These are phyloP conservation scores for Cepaea nemoralis DNA, from an alignment of 1,140 invertebrate genomes.

Conservation along the genomic window DNA sequence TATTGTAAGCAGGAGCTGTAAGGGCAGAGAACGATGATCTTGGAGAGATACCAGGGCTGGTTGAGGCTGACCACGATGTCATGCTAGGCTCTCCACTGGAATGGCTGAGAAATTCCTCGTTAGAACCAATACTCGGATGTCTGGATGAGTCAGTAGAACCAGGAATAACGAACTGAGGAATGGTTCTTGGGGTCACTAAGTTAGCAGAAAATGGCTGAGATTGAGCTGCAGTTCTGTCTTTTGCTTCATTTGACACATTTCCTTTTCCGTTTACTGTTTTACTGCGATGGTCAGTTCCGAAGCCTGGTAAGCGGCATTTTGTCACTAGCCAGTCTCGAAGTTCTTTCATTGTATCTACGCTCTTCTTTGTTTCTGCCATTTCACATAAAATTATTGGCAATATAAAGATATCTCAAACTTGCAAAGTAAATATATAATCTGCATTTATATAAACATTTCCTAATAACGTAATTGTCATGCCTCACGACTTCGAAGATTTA, in stretches of 20 bases:
- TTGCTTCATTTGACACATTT: not conserved
- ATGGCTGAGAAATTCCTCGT: slow-evolving; percentile 52
- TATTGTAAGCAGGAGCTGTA: slow-evolving; percentile 48
- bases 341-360: slow-evolving; percentile 63
- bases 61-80: slow-evolving; percentile 50
- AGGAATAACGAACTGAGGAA: slow-evolving; percentile 67
- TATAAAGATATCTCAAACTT: too few relatives aligned
- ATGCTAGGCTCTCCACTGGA: slow-evolving; percentile 49
- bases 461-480: too few relatives aligned
- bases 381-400: too few relatives aligned
- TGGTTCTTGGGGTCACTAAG: slow-evolving; percentile 60
- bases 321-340: slow-evolving; percentile 62
- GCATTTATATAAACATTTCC: too few relatives aligned
- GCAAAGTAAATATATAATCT: too few relatives aligned
- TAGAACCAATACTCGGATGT: slow-evolving; percentile 56
- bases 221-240: not conserved
- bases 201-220: slow-evolving; percentile 36
- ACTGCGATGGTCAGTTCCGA: slow-evolving; percentile 25
- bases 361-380: slow-evolving; percentile 33
- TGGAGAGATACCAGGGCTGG: slow-evolving; percentile 54
- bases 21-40: slow-evolving; percentile 51
- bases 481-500: too few relatives aligned
- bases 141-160: slow-evolving; percentile 60
- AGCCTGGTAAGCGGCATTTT: slow-evolving; percentile 56
- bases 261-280: not conserved